phyloP scores from a whole-genome alignment of 2,797 vertebrate species.

The Oceanodroma leucorhoa region DNA sequence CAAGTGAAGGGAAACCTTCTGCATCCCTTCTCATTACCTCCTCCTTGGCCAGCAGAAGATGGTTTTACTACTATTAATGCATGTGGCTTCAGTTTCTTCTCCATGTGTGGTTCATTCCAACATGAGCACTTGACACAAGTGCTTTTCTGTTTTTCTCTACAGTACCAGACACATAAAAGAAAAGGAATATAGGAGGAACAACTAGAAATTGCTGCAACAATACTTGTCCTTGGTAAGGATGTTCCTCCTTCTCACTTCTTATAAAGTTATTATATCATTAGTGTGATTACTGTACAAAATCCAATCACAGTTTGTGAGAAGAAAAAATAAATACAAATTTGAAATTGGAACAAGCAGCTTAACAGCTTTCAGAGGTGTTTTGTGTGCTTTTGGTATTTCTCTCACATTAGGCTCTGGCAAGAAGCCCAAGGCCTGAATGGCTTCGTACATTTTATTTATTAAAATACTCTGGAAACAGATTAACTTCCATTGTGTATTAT shows the following conservation, averaged over 20 bases:
- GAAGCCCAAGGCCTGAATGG: slow-evolving; percentile 5
- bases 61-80: not conserved
- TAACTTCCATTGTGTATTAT: slow-evolving; percentile 57
- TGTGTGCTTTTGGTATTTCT: not conserved
- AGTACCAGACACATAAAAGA: not conserved
- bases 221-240: not conserved
- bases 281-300: slow-evolving; percentile 15
- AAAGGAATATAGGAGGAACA: not conserved
- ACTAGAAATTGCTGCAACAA: not conserved
- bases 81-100: not conserved
- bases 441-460: slow-evolving; percentile 62
- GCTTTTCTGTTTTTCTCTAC: not conserved
- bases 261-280: slow-evolving; percentile 19
- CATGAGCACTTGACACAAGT: not conserved
- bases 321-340: slow-evolving; percentile 1
- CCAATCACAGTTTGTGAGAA: not conserved
- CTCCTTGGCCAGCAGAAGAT: not conserved
- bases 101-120: not conserved
- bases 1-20: not conserved
- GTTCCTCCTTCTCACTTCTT: not conserved
- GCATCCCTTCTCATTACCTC: not conserved
- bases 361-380: not conserved
- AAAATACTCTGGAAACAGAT: slow-evolving; percentile 48
- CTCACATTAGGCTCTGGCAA: slow-evolving; percentile 22
- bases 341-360: slow-evolving; percentile 31